Base-by-base conservation (phyloP, 2,888 invertebrate species). In the Odontothrips loti region DNA sequence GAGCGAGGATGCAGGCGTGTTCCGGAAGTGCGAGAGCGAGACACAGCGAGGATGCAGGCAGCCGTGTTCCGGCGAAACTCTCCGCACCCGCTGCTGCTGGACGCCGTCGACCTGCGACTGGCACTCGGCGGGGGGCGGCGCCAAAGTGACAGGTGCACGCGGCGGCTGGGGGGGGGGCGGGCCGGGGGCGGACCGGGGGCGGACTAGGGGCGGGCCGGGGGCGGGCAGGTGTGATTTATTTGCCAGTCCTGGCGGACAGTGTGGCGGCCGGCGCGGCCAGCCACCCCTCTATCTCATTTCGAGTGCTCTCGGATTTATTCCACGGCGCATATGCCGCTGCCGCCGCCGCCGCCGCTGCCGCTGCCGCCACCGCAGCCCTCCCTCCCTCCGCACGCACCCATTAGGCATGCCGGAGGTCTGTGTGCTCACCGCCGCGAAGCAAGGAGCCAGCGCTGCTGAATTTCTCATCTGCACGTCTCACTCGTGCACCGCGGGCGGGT, bases 181-280 rank as follows among this genome's bases (percentile, higher is more conserved):
- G 51, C 51, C 4, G 20, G 58, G 17, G 17, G 58, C 15, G 34
- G 34, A 6, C 3, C 3, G 34, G 34, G 34, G 34, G 34, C 6
- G 34, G n/a, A n/a, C n/a, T n/a, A 43, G 34, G 34, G 34, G 34
- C 15, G 20, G n/a, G n/a, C n/a, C n/a, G n/a, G n/a, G n/a, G 68
- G 68, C 12, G 23, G 68, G 68, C 68, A 75, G 68, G 68, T 75
- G 68, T 75, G 68, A 75, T 75, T 75, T 75, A 75, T 23, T 75
- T 8, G 27, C 58, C 20, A 6, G 58, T 15, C 58, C 34, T 43
- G 34, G 34, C 34, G 34, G 34, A 6, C 34, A 43, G 34, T 43
- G 34, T n/a, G n/a, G n/a, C n/a, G n/a, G n/a, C n/a, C n/a, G 68
- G n/a, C 27, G 23, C 27, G 68, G 23, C 6, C 27, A 8, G 27